Conservation (phyloP, 2,888 invertebrate genomes). For the Dynastes maya region DNA sequence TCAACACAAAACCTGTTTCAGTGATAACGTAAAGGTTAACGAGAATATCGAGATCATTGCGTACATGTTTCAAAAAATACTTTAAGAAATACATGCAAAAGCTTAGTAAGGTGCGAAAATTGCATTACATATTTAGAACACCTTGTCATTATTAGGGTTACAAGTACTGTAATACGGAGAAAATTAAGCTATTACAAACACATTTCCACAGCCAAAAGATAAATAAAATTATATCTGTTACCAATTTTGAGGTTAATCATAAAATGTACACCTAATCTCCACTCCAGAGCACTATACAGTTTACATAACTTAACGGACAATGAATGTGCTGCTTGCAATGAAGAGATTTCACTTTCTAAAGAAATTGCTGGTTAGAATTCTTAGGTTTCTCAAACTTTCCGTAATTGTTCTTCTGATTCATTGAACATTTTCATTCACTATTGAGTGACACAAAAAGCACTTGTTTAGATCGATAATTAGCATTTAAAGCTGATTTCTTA, state of each 20-base stretch:
- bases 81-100: neutral
- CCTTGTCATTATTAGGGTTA: neutral
- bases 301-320: neutral
- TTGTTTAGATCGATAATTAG: neutral
- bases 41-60: neutral
- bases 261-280: neutral
- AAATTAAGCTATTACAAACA: neutral
- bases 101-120: neutral
- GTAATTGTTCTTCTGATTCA: neutral
- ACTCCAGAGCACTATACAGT: neutral
- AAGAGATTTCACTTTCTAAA: constrained; percentile 22
- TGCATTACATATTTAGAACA: neutral
- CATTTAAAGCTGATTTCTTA: neutral
- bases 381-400: neutral
- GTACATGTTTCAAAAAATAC: neutral
- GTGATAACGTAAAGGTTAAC: constrained; percentile 14
- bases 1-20: neutral
- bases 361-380: constrained; percentile 1
- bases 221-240: neutral
- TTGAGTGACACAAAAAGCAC: neutral
- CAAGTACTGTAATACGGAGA: neutral
- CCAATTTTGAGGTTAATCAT: neutral
- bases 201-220: neutral
- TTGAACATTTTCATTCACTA: neutral
- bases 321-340: neutral